Base-by-base conservation (phyloP, 2,797 vertebrate genomes). In the Psittacula echo region DNA sequence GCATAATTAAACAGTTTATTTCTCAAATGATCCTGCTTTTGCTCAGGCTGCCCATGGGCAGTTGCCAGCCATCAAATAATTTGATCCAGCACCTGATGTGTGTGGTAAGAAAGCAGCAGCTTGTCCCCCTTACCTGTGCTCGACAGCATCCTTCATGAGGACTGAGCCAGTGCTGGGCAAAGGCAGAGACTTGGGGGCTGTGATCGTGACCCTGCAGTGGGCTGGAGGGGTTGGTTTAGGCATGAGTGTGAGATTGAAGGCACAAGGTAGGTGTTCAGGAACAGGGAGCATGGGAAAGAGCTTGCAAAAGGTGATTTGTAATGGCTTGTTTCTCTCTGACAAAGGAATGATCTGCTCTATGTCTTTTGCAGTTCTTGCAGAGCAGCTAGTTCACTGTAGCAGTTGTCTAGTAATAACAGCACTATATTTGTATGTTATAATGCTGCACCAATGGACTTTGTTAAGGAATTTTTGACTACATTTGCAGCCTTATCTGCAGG, bases 301-400 rank as follows among this genome's bases (percentile, higher is more conserved):
- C 15, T 37, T 54, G 24, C 4, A 65, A 50, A 82, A 70, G n/a
- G 21, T 48, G 11, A 29, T 54, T 80, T 80, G 14, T 22, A 15
- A 24, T 54, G 39, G 7, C 7, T 76, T 47, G 16, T 82, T 91
- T 75, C 66, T 89, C 37, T 64, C n/a, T 39, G 56, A 48, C 1
- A 4, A 26, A 53, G 1, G 1, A 73, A 67, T 15, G 17, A 21
- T 60, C 3, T 0, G 18, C 30, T 67, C 12, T 26, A 8, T 0
- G 0, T 13, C 37, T 29, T 72, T 22, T 75, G 21, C 16, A 62
- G 45, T 4, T 79, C 64, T 56, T 64, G 51, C 27, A 79, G 45
- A 88, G 24, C 32, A 82, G 32, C 30, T 56, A 61, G 50, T 39
- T 53, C 34, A 15, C 32, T 27, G 50, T 34, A 9, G 18, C 24